These are phyloP conservation scores for Xyliphius kryptos DNA, from an alignment of 2,113 vertebrate genomes.

Conservation along the genomic window DNA sequence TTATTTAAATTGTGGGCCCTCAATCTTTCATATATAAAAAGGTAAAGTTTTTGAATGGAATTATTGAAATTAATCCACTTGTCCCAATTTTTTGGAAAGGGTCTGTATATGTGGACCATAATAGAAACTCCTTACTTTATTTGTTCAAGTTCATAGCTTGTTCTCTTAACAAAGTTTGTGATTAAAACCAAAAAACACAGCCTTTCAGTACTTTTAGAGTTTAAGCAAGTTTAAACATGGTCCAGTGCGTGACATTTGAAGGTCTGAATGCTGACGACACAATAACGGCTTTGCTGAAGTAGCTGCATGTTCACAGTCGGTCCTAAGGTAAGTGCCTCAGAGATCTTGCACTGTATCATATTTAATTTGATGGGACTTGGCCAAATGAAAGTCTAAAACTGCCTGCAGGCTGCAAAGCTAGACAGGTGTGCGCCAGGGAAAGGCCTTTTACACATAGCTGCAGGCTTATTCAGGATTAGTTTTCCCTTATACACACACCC, in stretches of 20 bases:
- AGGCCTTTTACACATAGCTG: constrained; percentile 37
- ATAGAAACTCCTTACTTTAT: no score
- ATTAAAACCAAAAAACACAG: constrained; percentile 2
- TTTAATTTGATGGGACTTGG: constrained; percentile 31
- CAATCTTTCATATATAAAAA: no score
- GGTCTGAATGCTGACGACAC: constrained; percentile 5
- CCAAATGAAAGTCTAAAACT: constrained; percentile 34
- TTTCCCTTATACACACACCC: constrained; percentile 43
- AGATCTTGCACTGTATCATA: constrained; percentile 23
- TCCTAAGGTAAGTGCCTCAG: constrained; percentile 32
- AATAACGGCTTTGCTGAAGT: constrained; percentile 4
- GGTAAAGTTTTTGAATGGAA: no score
- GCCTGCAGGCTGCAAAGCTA: constrained; percentile 47
- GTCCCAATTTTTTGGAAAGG: no score
- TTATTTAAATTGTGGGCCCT: no score
- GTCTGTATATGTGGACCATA: no score
- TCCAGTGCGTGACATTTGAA: constrained; percentile 1
- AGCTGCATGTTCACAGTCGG: constrained; percentile 9
- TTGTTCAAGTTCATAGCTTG: background rate
- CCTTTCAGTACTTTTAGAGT: background rate
- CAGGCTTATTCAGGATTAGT: constrained; percentile 41
- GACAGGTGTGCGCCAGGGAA: constrained; percentile 58
- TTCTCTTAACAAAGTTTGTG: background rate
- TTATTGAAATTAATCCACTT: no score
- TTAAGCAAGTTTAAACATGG: constrained; percentile 23